Evolutionary conservation across 2,113 vertebrate genomes (phyloP).

Genomic region (Oreochromis niloticus): DNA sequence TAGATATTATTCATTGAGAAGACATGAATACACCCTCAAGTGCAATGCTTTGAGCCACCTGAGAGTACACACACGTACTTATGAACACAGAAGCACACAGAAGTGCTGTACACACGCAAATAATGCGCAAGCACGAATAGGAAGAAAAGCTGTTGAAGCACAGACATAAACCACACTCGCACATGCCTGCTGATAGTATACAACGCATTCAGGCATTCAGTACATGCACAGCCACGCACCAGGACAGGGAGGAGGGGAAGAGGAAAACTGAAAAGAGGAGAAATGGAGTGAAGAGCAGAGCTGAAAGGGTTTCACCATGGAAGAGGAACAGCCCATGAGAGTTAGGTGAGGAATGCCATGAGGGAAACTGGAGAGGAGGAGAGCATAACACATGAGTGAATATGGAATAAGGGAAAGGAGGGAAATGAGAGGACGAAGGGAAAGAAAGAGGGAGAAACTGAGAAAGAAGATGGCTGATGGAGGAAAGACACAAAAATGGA

Average conservation of each 20-base stretch:
- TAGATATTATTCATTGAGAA: constrained; percentile 52
- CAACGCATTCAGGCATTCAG: not conserved
- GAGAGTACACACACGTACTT: constrained; percentile 23
- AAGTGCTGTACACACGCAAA: not conserved
- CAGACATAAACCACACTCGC: not conserved
- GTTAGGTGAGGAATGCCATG: constrained; percentile 3
- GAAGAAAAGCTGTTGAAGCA: not conserved
- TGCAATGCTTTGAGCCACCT: constrained; percentile 38
- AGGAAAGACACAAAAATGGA: not conserved
- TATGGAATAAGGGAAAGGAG: not conserved
- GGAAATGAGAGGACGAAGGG: not conserved
- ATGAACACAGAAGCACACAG: not conserved
- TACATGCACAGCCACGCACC: not conserved
- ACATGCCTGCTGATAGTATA: not conserved
- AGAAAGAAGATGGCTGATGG: not conserved
- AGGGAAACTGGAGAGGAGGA: not conserved
- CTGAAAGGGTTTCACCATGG: not conserved
- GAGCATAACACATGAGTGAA: not conserved
- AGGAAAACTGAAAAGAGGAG: not conserved
- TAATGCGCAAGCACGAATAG: not conserved
- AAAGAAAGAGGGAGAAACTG: not conserved
- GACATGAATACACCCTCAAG: constrained; percentile 40
- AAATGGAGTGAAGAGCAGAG: not conserved
- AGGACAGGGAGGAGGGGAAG: not conserved
- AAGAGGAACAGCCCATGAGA: constrained; percentile 3